Evolutionary conservation across 1,140 invertebrate species (phyloP).

Genomic region (Anoplophora glabripennis): DNA sequence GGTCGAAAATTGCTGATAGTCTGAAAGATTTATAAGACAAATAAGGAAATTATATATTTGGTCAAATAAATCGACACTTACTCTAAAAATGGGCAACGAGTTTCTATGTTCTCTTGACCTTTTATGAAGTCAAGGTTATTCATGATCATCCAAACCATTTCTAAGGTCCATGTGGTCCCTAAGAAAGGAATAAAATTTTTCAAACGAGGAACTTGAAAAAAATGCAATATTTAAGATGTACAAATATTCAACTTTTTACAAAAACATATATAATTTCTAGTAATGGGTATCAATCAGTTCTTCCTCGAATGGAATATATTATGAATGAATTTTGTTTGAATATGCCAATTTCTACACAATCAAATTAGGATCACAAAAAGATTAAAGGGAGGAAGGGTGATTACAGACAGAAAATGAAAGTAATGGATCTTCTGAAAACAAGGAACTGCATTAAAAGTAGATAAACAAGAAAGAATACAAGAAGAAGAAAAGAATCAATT

Average conservation of each 20-base stretch:
- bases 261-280: slow-evolving; percentile 4
- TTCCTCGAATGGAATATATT: too few species aligned
- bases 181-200: slow-evolving; percentile 21
- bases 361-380: too few species aligned
- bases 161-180: slow-evolving; percentile 61
- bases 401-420: too few species aligned
- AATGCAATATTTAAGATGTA: background rate
- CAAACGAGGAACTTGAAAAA: background rate
- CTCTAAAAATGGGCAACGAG: slow-evolving; percentile 51
- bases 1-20: slow-evolving; percentile 46
- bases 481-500: too few species aligned
- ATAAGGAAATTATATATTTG: background rate
- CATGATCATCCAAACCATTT: slow-evolving; percentile 58
- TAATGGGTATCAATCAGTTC: too few species aligned
- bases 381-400: too few species aligned
- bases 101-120: slow-evolving; percentile 45
- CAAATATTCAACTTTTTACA: background rate
- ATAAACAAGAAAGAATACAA: too few species aligned
- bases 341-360: too few species aligned
- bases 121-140: slow-evolving; percentile 54
- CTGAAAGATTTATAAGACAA: slow-evolving; percentile 32
- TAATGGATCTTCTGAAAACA: too few species aligned
- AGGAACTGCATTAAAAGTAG: too few species aligned
- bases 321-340: too few species aligned
- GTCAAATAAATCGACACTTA: slow-evolving; percentile 30